phyloP scores from a whole-genome alignment of 2,888 invertebrate species.

The Coecobrya sp. region DNA sequence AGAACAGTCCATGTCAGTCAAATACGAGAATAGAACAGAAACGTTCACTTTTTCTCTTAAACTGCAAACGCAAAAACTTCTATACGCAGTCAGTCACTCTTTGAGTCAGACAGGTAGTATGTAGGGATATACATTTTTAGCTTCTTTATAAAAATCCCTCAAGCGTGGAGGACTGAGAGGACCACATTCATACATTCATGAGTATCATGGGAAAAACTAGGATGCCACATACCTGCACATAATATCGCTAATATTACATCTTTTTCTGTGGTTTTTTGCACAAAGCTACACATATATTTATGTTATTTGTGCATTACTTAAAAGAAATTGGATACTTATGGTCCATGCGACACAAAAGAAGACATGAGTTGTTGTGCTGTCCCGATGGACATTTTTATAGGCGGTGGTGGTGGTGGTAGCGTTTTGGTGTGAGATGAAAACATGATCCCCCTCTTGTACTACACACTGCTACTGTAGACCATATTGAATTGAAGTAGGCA shows the following conservation, averaged over 20 bases:
- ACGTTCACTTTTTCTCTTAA: conserved; percentile 29
- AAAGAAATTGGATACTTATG: conserved; percentile 8
- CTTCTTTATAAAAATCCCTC: conserved; percentile 46
- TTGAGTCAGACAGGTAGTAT: not conserved
- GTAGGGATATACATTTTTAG: not conserved
- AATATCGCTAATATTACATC: not conserved
- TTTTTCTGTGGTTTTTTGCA: conserved; percentile 17
- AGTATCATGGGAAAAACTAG: conserved; percentile 43
- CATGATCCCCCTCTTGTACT: conserved; percentile 10
- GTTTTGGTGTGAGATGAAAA: not conserved
- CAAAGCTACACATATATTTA: not conserved
- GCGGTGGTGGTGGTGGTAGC: too few species aligned
- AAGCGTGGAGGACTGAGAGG: conserved; percentile 44
- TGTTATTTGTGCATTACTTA: not conserved
- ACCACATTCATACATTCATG: conserved; percentile 40
- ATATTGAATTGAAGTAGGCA: conserved; percentile 15
- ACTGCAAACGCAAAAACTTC: not conserved
- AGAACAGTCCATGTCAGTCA: conserved; percentile 34
- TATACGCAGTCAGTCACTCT: not conserved
- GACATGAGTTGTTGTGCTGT: conserved; percentile 11
- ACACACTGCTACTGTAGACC: not conserved
- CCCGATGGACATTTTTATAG: conserved; percentile 22
- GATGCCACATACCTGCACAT: not conserved
- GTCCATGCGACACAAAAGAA: conserved; percentile 50
- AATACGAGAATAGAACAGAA: not conserved